Conservation (phyloP, 2,888 invertebrate genomes). For the Volucella zonaria region DNA sequence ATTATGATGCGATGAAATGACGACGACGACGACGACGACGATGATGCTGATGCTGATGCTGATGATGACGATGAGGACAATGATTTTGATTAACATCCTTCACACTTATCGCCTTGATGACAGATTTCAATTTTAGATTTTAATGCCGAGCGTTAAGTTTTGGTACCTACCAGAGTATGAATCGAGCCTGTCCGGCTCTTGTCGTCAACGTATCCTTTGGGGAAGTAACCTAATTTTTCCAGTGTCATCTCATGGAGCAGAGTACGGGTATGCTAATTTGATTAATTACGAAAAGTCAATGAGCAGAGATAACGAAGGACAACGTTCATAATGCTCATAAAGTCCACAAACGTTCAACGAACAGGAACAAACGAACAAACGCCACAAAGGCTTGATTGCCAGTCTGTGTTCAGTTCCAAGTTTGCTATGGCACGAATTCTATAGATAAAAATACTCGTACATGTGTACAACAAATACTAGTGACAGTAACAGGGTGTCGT, state of each 20-base stretch:
- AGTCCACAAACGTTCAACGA: no score
- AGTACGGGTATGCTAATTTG: conserved; percentile 59
- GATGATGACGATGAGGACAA: conserved; percentile 37
- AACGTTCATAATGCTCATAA: not conserved
- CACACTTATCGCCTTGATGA: conserved; percentile 39
- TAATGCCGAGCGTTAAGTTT: conserved; percentile 1
- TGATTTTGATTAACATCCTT: conserved; percentile 42
- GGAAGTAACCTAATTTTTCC: conserved; percentile 51
- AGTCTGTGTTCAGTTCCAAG: no score
- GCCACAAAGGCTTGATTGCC: no score
- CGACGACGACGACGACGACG: not conserved
- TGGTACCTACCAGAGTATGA: no score
- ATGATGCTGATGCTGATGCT: conserved; percentile 8
- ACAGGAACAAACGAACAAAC: no score
- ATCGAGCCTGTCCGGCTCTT: no score
- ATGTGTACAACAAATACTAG: no score
- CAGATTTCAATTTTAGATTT: conserved; percentile 61
- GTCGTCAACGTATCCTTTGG: conserved; percentile 33
- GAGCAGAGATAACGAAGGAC: conserved; percentile 52
- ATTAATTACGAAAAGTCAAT: conserved; percentile 68
- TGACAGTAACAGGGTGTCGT: conserved; percentile 17
- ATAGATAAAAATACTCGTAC: not conserved
- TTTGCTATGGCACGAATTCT: conserved; percentile 31
- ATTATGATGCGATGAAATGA: not conserved
- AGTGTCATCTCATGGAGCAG: not conserved